Evolutionary conservation across 2,113 vertebrate genomes (phyloP).

Genomic region (Penelope pileata): DNA sequence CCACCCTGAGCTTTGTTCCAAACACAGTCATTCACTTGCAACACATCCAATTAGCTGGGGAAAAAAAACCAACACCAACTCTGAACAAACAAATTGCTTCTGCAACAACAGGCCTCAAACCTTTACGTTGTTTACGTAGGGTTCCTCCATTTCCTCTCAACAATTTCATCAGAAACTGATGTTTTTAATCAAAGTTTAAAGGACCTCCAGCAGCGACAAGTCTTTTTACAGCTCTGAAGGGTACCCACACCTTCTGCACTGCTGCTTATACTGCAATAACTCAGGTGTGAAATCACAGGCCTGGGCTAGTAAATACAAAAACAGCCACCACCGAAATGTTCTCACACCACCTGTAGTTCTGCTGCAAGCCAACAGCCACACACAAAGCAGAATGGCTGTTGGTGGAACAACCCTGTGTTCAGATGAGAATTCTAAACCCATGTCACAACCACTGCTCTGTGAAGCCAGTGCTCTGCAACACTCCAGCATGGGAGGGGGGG

Average conservation of each 20-base stretch:
- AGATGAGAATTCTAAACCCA: background rate
- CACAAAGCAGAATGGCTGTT: fast-evolving
- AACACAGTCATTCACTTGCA: background rate
- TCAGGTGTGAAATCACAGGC: background rate
- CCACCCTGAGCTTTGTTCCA: conserved; percentile 21
- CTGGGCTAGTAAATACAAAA: background rate
- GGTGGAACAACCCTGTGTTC: background rate
- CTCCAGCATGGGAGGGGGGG: background rate
- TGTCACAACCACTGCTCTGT: background rate
- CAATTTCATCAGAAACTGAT: background rate
- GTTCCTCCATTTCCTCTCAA: background rate
- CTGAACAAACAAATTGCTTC: background rate
- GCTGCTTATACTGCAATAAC: background rate
- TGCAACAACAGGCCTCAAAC: background rate
- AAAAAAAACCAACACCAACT: background rate
- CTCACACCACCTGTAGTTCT: background rate
- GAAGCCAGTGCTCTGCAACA: background rate
- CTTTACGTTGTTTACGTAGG: background rate
- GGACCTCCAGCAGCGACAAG: background rate
- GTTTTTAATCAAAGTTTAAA: background rate
- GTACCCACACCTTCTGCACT: background rate
- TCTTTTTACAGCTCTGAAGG: background rate
- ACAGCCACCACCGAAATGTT: background rate
- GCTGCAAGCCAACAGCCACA: background rate
- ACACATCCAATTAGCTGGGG: background rate